Percentiles rank a stretch among this genome's conserved stretches.
Evolutionary conservation across 1,140 invertebrate genomes (phyloP).

Genomic region (Neodiprion virginianus): DNA sequence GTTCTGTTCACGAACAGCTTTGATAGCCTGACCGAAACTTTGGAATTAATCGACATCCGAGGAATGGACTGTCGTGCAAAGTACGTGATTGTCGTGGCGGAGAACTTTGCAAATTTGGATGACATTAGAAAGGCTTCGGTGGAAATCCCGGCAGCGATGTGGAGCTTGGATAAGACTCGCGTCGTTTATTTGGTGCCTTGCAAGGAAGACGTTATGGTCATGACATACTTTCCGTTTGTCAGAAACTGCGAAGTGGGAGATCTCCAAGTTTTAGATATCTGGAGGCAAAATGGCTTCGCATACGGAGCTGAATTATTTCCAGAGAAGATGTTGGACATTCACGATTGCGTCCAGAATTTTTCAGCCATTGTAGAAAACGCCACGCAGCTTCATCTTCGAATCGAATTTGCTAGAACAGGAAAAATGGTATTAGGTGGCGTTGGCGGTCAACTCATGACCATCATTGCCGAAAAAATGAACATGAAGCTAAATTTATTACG

Average conservation of each 20-base stretch:
- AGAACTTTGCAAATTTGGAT: neutral
- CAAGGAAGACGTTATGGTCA: neutral
- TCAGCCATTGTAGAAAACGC: neutral
- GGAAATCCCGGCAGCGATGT: neutral
- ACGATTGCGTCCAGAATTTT: neutral
- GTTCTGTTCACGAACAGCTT: neutral
- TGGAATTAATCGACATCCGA: neutral
- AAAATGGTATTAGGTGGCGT: neutral
- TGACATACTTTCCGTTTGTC: neutral
- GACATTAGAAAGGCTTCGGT: neutral
- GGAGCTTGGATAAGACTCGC: neutral
- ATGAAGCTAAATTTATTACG: neutral
- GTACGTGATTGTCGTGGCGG: neutral
- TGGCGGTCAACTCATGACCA: neutral
- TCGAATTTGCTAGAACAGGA: neutral
- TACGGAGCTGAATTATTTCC: neutral
- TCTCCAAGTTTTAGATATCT: neutral
- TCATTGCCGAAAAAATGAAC: neutral
- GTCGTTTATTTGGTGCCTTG: neutral
- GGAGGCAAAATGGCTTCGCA: neutral
- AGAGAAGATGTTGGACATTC: neutral
- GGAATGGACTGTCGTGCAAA: neutral
- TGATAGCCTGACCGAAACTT: neutral
- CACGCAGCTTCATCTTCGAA: neutral
- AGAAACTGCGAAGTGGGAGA: neutral